phyloP scores from a whole-genome alignment of 2,888 invertebrate genomes.

The Eupithecia vulgata region DNA sequence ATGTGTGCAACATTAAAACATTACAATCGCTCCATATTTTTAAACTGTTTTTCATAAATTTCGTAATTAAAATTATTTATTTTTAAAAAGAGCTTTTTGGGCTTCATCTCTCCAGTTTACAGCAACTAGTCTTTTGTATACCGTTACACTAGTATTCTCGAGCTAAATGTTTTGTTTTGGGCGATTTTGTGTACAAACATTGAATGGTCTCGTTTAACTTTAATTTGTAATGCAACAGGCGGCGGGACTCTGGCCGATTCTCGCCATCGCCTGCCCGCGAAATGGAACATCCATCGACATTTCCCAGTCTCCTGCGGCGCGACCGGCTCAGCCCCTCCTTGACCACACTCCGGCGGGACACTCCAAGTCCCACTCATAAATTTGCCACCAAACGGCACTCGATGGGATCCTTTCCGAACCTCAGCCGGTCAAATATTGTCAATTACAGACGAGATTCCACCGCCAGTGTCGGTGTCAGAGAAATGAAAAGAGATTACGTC shows the following conservation, averaged over 20 bases:
- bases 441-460: conserved; percentile 77
- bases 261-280: conserved; percentile 84
- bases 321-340: conserved; percentile 81
- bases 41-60: neutral
- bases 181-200: neutral
- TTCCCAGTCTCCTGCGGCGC: conserved; percentile 87
- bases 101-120: no score
- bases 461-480: conserved; percentile 69
- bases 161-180: neutral
- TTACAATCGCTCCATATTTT: neutral
- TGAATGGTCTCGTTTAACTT: conserved; percentile 26
- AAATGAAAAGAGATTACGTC: conserved; percentile 80
- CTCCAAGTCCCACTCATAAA: conserved; percentile 75
- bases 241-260: conserved; percentile 84
- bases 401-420: conserved; percentile 76
- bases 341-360: conserved; percentile 79
- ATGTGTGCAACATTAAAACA: neutral
- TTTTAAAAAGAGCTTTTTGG: neutral
- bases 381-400: conserved; percentile 71
- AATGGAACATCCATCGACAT: conserved; percentile 88
- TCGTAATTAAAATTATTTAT: neutral
- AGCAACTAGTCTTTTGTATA: no score
- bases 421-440: conserved; percentile 68
- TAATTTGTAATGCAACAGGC: conserved; percentile 68
- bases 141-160: neutral